These are phyloP conservation scores for Leptodirus hochenwartii DNA, from an alignment of 2,888 invertebrate genomes.

Conservation along the genomic window DNA sequence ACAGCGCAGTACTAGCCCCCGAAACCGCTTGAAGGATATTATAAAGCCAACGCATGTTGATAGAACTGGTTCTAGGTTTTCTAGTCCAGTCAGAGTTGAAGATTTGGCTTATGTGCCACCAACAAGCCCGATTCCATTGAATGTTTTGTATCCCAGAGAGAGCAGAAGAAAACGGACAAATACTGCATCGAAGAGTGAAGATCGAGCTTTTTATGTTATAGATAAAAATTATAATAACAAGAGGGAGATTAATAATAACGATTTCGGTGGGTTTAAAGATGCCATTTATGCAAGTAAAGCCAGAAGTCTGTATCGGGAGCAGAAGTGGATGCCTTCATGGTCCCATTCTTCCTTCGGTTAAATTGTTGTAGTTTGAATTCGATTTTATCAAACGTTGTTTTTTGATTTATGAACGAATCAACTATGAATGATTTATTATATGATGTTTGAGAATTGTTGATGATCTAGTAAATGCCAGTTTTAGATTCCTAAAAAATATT, in stretches of 20 bases:
- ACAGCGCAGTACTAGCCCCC: constrained; percentile 11
- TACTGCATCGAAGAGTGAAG: constrained; percentile 8
- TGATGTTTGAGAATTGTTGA: too few species aligned
- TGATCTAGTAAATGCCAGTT: too few species aligned
- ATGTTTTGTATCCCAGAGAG: constrained; percentile 8
- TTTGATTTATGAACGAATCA: too few species aligned
- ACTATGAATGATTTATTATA: too few species aligned
- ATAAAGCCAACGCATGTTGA: constrained; percentile 1
- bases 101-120: constrained; percentile 15
- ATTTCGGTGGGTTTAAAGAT: constrained; percentile 8
- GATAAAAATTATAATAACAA: too few species aligned
- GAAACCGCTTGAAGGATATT: constrained; percentile 5
- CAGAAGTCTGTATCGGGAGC: constrained; percentile 17
- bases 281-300: constrained; percentile 7
- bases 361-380: too few species aligned
- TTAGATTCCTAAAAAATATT: too few species aligned
- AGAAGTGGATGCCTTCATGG: constrained; percentile 32
- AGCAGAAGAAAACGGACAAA: constrained; percentile 8
- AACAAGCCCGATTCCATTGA: constrained; percentile 12
- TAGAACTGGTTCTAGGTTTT: constrained; percentile 10
- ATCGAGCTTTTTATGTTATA: constrained; percentile 18
- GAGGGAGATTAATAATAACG: constrained; percentile 15
- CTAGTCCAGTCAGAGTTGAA: constrained; percentile 17
- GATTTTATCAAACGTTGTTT: too few species aligned
- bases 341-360: constrained; percentile 22